phyloP scores from a whole-genome alignment of 2,797 vertebrate genomes.

The Petrocephalus schoutedeni region DNA sequence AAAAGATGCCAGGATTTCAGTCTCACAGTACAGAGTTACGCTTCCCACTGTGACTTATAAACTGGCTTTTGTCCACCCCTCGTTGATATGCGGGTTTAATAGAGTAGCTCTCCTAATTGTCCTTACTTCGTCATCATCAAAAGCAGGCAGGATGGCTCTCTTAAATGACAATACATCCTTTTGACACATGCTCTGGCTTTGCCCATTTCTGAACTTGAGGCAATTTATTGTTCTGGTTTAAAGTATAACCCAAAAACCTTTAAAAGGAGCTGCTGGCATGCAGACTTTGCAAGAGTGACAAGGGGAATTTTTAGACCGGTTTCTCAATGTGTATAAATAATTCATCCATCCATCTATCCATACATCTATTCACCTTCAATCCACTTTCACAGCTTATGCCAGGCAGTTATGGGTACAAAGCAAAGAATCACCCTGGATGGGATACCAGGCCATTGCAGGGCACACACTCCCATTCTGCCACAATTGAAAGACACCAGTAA shows the following conservation, averaged over 20 bases:
- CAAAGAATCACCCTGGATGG: not conserved
- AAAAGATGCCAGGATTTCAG: not conserved
- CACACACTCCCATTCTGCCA: not conserved
- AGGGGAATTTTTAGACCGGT: not conserved
- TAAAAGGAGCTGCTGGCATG: not conserved
- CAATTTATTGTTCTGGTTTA: conserved; percentile 4
- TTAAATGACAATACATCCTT: conserved; percentile 7
- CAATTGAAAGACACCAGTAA: not conserved
- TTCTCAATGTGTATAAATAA: not conserved
- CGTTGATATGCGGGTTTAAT: not conserved
- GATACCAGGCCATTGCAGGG: not conserved
- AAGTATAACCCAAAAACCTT: not conserved
- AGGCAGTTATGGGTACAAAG: not conserved
- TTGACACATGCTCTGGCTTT: not conserved
- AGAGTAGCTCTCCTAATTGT: conserved; percentile 4
- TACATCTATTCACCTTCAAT: not conserved
- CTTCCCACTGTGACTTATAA: not conserved
- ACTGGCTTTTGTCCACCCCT: not conserved
- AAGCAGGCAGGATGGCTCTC: not conserved
- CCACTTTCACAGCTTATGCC: not conserved
- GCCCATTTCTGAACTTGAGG: conserved; percentile 10
- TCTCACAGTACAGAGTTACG: not conserved
- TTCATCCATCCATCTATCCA: not conserved
- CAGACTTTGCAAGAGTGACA: not conserved
- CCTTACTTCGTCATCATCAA: not conserved